Conservation (phyloP, 1,140 invertebrate species). For the Probaryconus sp. region DNA sequence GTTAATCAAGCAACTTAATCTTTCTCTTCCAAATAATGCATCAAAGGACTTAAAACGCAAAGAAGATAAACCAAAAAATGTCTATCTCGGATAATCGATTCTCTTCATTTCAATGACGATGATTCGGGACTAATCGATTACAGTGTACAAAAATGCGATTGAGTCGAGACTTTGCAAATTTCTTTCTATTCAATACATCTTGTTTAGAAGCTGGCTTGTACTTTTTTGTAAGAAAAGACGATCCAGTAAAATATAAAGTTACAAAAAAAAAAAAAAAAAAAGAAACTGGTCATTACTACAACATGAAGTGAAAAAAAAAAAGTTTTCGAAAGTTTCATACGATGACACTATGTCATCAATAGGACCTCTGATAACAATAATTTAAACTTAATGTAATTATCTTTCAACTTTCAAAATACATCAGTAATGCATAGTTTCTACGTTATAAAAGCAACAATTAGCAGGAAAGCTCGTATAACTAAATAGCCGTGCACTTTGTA, state of each 20-base stretch:
- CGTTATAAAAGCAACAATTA: slow-evolving; percentile 42
- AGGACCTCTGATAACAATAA: too few relatives aligned
- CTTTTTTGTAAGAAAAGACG: not conserved
- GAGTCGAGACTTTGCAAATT: slow-evolving; percentile 41
- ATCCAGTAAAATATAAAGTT: slow-evolving; percentile 7
- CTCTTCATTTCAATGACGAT: slow-evolving; percentile 54
- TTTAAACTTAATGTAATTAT: not conserved
- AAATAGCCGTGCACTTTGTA: slow-evolving; percentile 31
- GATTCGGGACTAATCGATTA: slow-evolving; percentile 59
- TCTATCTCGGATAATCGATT: slow-evolving; percentile 52
- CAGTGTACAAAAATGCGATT: slow-evolving; percentile 44
- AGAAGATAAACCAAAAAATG: slow-evolving; percentile 42
- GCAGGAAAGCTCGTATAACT: slow-evolving; percentile 37
- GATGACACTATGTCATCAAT: too few relatives aligned
- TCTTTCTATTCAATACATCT: slow-evolving; percentile 49
- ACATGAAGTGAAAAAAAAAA: too few relatives aligned
- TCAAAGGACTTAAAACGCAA: slow-evolving; percentile 54
- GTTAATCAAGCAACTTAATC: too few relatives aligned
- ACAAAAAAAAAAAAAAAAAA: slow-evolving; percentile 1
- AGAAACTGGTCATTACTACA: too few relatives aligned
- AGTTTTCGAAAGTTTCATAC: too few relatives aligned
- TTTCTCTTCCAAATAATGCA: too few relatives aligned
- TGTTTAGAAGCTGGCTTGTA: slow-evolving; percentile 12
- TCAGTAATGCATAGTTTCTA: slow-evolving; percentile 11
- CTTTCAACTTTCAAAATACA: not conserved